phyloP scores from a whole-genome alignment of 2,113 vertebrate species.

The Gorilla gorilla region DNA sequence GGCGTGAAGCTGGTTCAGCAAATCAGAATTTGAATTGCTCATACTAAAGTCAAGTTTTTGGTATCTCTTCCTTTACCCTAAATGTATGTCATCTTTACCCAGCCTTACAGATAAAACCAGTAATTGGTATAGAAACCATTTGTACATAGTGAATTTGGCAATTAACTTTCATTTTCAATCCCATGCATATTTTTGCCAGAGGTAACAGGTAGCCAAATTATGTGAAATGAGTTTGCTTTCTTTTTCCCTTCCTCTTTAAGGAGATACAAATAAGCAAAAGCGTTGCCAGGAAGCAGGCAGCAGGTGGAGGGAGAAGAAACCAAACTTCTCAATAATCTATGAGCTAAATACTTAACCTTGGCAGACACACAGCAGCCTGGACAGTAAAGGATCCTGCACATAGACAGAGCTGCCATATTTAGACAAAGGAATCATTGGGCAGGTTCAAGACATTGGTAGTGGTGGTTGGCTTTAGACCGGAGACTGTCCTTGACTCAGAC shows the following conservation, averaged over 20 bases:
- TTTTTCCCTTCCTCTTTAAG: conserved; percentile 2
- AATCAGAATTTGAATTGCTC: conserved; percentile 35
- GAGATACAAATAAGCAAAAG: not conserved
- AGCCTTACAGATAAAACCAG: not conserved
- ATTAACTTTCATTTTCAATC: conserved; percentile 24
- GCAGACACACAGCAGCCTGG: not conserved
- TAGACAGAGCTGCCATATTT: not conserved
- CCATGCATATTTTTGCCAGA: conserved; percentile 29
- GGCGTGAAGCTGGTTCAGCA: not conserved
- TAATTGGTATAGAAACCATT: not conserved
- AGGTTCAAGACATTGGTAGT: not conserved
- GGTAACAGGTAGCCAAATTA: not conserved
- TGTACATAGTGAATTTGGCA: not conserved
- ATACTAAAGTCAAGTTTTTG: conserved; percentile 25
- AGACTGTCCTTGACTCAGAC: conserved; percentile 7
- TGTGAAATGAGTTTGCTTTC: not conserved
- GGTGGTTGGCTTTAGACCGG: not conserved
- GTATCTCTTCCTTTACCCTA: not conserved
- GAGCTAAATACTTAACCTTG: not conserved
- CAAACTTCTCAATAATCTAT: not conserved
- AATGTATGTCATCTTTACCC: not conserved
- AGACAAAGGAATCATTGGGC: not conserved
- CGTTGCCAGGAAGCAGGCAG: not conserved
- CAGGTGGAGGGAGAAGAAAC: not conserved
- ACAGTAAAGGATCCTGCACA: not conserved